Evolutionary conservation across 2,113 vertebrate genomes (phyloP).

Genomic region (Pao palembangensis): DNA sequence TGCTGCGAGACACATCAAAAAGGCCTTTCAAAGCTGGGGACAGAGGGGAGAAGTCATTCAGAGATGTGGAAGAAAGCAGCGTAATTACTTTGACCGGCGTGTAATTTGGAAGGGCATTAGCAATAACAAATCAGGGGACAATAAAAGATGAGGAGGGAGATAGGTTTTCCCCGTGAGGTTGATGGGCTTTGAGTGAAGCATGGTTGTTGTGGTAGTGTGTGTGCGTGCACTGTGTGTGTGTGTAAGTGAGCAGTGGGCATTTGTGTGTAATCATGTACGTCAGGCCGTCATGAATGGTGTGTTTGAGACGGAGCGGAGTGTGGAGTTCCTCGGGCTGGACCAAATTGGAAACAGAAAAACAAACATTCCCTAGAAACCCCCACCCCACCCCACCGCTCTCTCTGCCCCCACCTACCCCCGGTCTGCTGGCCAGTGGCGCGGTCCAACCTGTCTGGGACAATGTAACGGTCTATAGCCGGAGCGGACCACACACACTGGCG

Average conservation of each 20-base stretch:
- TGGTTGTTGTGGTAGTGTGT: background rate
- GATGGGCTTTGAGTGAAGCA: conserved; percentile 30
- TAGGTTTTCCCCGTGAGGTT: conserved; percentile 42
- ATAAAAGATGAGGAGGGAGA: conserved; percentile 50
- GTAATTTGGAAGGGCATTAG: conserved; percentile 54
- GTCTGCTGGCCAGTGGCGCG: conserved; percentile 61
- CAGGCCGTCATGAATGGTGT: conserved; percentile 74
- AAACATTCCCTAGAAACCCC: conserved; percentile 70
- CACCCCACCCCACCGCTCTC: background rate
- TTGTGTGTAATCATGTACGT: conserved; percentile 70
- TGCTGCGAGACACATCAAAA: conserved; percentile 54
- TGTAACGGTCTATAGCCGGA: conserved; percentile 73
- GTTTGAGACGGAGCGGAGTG: conserved; percentile 73
- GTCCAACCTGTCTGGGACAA: conserved; percentile 74
- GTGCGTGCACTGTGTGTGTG: conserved; percentile 3
- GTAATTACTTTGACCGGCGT: conserved; percentile 58
- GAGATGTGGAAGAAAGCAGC: conserved; percentile 41
- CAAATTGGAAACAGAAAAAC: conserved; percentile 78
- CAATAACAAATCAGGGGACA: conserved; percentile 66
- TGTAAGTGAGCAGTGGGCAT: conserved; percentile 27
- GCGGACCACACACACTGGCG: conserved; percentile 63
- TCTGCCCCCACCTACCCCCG: conserved; percentile 3
- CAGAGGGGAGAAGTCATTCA: conserved; percentile 12
- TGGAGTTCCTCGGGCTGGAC: conserved; percentile 72
- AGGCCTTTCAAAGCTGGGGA: conserved; percentile 46